These are phyloP conservation scores for Hippasteria phrygiana DNA, from an alignment of 53 echinoderm and acorn worm genomes.

Conservation along the genomic window DNA sequence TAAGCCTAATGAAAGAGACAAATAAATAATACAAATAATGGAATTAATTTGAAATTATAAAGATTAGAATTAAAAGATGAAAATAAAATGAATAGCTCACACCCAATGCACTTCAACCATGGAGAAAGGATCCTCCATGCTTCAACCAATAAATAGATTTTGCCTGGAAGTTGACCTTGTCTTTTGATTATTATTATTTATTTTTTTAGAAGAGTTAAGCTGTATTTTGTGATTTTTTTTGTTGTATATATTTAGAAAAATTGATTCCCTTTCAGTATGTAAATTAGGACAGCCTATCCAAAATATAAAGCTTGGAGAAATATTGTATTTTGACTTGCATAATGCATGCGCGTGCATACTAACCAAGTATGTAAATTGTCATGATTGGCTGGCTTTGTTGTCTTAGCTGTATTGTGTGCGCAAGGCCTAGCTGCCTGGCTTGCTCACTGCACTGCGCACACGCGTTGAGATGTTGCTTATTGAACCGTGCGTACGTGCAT, in stretches of 20 bases:
- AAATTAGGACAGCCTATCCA: neutral
- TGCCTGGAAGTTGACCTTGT: too few species aligned
- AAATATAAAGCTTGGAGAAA: neutral
- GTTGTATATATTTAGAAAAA: neutral
- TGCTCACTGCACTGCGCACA: conserved; percentile 30
- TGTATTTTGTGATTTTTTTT: neutral
- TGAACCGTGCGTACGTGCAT: conserved; percentile 60
- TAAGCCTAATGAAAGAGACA: too few species aligned
- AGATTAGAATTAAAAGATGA: too few species aligned
- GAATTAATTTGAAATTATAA: too few species aligned
- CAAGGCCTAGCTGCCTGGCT: neutral
- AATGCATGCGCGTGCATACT: neutral
- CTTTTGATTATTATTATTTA: too few species aligned
- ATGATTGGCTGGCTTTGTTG: conserved; percentile 48
- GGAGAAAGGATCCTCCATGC: too few species aligned
- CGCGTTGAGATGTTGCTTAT: conserved; percentile 41
- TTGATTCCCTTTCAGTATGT: too few species aligned
- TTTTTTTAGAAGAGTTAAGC: too few species aligned
- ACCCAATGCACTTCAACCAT: too few species aligned
- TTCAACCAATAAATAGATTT: too few species aligned
- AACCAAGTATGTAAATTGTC: conserved; percentile 24
- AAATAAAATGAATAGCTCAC: too few species aligned
- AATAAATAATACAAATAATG: too few species aligned
- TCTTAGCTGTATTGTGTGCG: conserved; percentile 62
- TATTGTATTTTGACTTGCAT: neutral